Conservation (phyloP, 2,888 invertebrate species). For the Eucriotettix oculatus region DNA sequence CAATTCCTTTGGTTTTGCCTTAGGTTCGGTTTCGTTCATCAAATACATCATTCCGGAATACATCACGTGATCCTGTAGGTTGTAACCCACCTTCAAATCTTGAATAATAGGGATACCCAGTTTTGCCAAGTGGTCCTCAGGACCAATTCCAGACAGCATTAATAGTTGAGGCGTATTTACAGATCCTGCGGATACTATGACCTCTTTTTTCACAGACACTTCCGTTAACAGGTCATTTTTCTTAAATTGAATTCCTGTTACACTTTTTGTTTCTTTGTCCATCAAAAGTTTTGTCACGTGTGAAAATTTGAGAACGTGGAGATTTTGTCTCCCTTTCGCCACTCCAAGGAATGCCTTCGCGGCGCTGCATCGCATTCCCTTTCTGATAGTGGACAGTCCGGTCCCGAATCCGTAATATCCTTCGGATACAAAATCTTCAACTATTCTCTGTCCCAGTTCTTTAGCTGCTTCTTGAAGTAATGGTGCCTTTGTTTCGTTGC, state of each 20-base stretch:
- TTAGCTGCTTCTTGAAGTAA: slow-evolving; percentile 16
- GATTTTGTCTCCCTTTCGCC: slow-evolving; percentile 40
- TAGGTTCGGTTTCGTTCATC: background rate
- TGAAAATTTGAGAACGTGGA: slow-evolving; percentile 45
- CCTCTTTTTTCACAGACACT: slow-evolving; percentile 24
- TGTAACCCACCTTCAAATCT: slow-evolving; percentile 20
- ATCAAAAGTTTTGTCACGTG: slow-evolving; percentile 48
- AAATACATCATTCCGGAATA: slow-evolving; percentile 3
- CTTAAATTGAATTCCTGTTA: slow-evolving; percentile 50
- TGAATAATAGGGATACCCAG: slow-evolving; percentile 18
- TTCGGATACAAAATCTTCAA: slow-evolving; percentile 8
- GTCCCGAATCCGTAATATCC: slow-evolving; percentile 10
- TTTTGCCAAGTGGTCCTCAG: slow-evolving; percentile 22
- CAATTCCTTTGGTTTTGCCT: background rate
- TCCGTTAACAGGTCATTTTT: slow-evolving; percentile 29
- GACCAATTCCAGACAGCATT: slow-evolving; percentile 40
- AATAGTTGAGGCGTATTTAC: slow-evolving; percentile 42
- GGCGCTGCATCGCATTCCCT: slow-evolving; percentile 31
- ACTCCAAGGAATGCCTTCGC: slow-evolving; percentile 46
- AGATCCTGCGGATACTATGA: slow-evolving; percentile 36
- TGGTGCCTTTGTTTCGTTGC: slow-evolving; percentile 2
- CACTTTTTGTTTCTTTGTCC: slow-evolving; percentile 39
- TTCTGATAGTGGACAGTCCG: slow-evolving; percentile 23
- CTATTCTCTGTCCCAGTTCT: slow-evolving; percentile 18
- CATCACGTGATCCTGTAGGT: slow-evolving; percentile 26